Evolutionary conservation across 2,888 invertebrate genomes (phyloP).

Genomic region (Erebia ligea): DNA sequence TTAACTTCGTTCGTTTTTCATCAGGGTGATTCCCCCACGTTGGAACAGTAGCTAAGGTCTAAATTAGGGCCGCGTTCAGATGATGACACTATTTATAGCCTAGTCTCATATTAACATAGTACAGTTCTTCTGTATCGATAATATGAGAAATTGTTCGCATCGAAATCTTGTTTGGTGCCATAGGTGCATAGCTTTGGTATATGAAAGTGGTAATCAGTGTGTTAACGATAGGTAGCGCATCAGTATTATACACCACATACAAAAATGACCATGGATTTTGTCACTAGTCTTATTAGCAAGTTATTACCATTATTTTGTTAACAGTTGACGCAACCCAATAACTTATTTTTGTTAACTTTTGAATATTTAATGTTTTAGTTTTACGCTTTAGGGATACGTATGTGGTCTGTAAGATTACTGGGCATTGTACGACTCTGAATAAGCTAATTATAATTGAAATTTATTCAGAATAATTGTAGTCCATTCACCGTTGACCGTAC

Average conservation of each 20-base stretch:
- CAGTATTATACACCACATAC: conserved; percentile 68
- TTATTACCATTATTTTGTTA: conserved; percentile 15
- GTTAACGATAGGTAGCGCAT: conserved; percentile 54
- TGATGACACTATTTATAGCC: too few relatives aligned
- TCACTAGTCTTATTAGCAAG: conserved; percentile 50
- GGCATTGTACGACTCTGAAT: conserved; percentile 46
- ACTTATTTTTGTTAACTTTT: conserved; percentile 29
- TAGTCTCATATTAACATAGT: too few relatives aligned
- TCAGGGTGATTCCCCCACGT: too few relatives aligned
- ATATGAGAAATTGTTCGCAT: background rate
- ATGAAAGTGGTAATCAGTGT: conserved; percentile 38
- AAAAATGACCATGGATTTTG: conserved; percentile 36
- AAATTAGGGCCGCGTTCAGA: too few relatives aligned
- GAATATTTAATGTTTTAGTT: conserved; percentile 34
- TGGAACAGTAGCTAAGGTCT: too few relatives aligned
- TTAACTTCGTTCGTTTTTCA: too few relatives aligned
- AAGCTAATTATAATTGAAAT: background rate
- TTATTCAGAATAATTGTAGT: background rate
- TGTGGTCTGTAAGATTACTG: conserved; percentile 53
- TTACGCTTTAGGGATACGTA: conserved; percentile 33
- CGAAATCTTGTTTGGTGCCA: conserved; percentile 6
- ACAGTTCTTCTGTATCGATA: too few relatives aligned
- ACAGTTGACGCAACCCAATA: conserved; percentile 24
- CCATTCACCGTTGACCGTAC: background rate
- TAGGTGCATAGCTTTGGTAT: background rate